phyloP scores from a whole-genome alignment of 2,888 invertebrate species.

The Clitarchus hookeri region DNA sequence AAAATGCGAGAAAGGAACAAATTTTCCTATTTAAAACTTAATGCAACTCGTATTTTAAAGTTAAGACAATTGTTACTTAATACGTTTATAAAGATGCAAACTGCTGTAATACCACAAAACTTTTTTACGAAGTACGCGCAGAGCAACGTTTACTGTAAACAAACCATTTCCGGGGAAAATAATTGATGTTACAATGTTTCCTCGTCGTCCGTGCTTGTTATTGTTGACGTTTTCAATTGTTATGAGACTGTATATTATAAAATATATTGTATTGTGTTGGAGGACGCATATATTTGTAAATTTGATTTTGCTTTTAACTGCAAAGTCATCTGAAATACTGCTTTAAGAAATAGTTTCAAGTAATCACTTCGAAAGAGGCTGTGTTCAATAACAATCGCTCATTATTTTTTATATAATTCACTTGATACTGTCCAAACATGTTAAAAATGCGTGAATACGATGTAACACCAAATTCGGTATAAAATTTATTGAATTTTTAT shows the following conservation, averaged over 20 bases:
- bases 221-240: constrained; percentile 8
- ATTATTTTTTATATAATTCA: not conserved
- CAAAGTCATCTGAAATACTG: not conserved
- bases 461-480: not conserved
- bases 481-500: not conserved
- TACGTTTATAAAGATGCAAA: not conserved
- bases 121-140: too few relatives aligned
- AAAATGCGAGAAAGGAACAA: not conserved
- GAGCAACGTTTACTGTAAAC: not conserved
- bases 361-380: not conserved
- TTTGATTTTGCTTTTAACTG: constrained; percentile 14
- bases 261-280: not conserved
- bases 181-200: not conserved
- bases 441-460: not conserved
- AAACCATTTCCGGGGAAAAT: not conserved
- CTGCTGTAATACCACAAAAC: too few relatives aligned
- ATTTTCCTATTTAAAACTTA: not conserved
- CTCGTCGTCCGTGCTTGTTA: not conserved
- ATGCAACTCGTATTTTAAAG: not conserved
- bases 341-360: not conserved
- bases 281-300: not conserved
- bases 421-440: constrained; percentile 1
- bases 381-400: not conserved
- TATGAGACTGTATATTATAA: not conserved
- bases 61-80: not conserved